A percentile compares a stretch with the other conserved stretches of the same genome.
Conservation (phyloP, 2,797 vertebrate species). For the Hipposideros larvatus region DNA sequence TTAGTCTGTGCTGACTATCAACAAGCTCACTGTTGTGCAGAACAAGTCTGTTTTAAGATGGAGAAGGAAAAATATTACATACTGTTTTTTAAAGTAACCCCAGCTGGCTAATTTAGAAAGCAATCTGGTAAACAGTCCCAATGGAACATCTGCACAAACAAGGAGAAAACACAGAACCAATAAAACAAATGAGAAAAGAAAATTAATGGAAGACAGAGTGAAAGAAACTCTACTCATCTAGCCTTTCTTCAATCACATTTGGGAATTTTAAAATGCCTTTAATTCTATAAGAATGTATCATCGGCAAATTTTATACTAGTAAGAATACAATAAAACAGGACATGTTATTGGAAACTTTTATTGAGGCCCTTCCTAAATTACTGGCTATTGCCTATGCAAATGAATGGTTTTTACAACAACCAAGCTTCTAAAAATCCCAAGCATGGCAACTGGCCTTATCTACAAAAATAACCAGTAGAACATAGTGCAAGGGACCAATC, state of each 20-base stretch:
- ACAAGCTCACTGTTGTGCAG: constrained; percentile 33
- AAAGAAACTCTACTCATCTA: constrained; percentile 66
- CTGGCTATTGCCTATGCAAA: constrained; percentile 1
- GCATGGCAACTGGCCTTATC: background rate
- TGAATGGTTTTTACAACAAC: constrained; percentile 28
- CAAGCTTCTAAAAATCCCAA: constrained; percentile 44
- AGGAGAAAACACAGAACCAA: constrained; percentile 79
- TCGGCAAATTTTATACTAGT: constrained; percentile 57
- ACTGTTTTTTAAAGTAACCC: constrained; percentile 80
- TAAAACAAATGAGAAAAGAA: constrained; percentile 73
- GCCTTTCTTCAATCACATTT: constrained; percentile 37
- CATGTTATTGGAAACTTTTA: constrained; percentile 22
- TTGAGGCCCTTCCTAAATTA: constrained; percentile 47
- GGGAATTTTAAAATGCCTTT: constrained; percentile 37
- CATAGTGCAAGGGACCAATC: background rate
- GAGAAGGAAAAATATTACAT: constrained; percentile 74
- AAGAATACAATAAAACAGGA: constrained; percentile 57
- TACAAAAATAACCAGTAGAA: background rate
- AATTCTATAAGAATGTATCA: constrained; percentile 9
- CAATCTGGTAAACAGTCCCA: constrained; percentile 74
- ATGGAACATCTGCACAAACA: constrained; percentile 78
- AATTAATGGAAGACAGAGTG: constrained; percentile 64
- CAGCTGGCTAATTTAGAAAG: constrained; percentile 81
- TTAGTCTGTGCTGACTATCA: background rate
- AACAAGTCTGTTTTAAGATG: constrained; percentile 65